Base-by-base conservation (phyloP, 1,140 invertebrate genomes). In the Temnothorax longispinosus region DNA sequence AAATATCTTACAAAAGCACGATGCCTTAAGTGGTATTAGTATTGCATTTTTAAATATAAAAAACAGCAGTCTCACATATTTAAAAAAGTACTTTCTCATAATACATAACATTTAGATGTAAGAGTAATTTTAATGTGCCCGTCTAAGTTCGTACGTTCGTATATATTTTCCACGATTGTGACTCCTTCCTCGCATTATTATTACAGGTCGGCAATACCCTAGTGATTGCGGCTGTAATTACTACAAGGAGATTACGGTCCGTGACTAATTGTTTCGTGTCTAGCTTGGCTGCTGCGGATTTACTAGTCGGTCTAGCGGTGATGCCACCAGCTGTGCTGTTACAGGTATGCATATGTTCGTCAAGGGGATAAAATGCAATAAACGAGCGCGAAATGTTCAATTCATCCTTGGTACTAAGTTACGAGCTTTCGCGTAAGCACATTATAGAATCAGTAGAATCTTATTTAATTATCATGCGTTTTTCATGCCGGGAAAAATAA, bases 231-330 rank as follows among this genome's bases (percentile, higher is more conserved):
- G 98, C 98, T 3, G 98, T 99, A 15, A 96, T 98, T 89, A 99
- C 97, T n/a, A 99, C 98, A 58, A 96, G 98, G 86, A 97, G 98
- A 74, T 95, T 99, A 54, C 96, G 98, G 78, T 99, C 98, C 27
- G 98, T 99, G 38, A 99, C 99, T 81, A 99, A 99, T 95, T 99
- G 98, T 95, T 99, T 99, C 94, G 97, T 99, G 44, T 99, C 98
- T 86, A 99, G 98, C 58, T 95, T 99, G 91, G 98, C 99, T 0
- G 97, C 98, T 1, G 98, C 98, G 64, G 99, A 99, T 96, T 97
- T 98, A 92, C 95, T 98, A 74, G 98, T 99, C 0, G 98, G 98
- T 0, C 97, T 98, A 60, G 98, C 99, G 89, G 99, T 99, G 0
- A 99, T 99, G 98, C 99, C 99, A 13, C 98, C 98, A 65, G 98